These are phyloP conservation scores for Nephila pilipes DNA, from an alignment of 1,140 invertebrate species.

Conservation along the genomic window DNA sequence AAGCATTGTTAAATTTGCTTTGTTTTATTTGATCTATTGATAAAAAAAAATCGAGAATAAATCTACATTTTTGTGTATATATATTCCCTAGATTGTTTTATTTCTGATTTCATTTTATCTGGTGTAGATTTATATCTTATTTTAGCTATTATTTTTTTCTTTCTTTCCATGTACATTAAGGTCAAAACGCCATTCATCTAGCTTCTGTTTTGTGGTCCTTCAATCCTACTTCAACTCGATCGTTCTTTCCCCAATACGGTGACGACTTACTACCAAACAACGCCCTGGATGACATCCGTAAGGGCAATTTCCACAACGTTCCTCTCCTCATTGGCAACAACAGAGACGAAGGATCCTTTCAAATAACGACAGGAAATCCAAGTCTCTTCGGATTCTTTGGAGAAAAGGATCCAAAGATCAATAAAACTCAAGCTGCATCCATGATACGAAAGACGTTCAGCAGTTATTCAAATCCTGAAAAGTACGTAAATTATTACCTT, in stretches of 20 bases:
- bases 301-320: background rate
- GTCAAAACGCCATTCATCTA: background rate
- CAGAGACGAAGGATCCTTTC: constrained; percentile 1
- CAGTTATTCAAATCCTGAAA: background rate
- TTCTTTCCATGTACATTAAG: background rate
- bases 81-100: no score
- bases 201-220: background rate
- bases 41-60: no score
- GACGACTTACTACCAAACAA: background rate
- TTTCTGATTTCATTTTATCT: no score
- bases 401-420: constrained; percentile 38
- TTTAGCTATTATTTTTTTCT: no score
- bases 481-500: background rate
- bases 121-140: no score
- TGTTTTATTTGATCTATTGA: no score
- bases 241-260: background rate
- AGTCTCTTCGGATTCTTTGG: constrained; percentile 33
- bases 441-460: background rate
- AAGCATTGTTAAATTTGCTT: no score
- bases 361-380: background rate
- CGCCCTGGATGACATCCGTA: background rate
- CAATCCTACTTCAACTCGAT: background rate
- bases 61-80: no score
- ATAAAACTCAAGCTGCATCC: background rate
- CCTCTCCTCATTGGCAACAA: background rate